These are phyloP conservation scores for Malurus elegans DNA, from an alignment of 2,113 vertebrate genomes.

Conservation along the genomic window DNA sequence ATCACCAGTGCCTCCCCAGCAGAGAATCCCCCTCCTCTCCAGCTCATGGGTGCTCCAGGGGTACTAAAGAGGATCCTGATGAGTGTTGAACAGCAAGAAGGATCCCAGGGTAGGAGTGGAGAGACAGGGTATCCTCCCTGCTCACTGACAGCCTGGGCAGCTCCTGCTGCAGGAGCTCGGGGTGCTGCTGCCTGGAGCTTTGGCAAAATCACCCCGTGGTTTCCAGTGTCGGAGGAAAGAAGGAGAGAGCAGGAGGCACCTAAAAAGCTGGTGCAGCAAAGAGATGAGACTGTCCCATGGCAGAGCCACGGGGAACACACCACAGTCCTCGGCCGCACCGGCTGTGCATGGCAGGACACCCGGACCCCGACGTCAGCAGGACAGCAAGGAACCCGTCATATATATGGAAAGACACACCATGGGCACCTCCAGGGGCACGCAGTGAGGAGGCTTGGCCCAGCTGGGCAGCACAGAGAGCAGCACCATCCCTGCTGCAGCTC, in stretches of 20 bases:
- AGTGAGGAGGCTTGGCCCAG: background rate
- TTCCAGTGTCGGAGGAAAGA: background rate
- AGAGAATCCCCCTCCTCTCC: background rate
- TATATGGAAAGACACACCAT: background rate
- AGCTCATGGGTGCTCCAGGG: background rate
- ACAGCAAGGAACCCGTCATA: background rate
- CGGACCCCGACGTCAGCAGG: background rate
- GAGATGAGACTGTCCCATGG: background rate
- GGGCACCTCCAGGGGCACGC: background rate
- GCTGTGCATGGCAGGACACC: background rate
- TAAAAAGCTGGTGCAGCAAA: background rate
- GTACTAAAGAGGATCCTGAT: background rate
- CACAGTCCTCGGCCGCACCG: background rate
- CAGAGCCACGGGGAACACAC: background rate
- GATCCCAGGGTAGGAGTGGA: background rate
- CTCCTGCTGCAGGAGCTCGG: background rate
- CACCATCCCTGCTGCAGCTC: background rate
- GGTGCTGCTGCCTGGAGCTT: background rate
- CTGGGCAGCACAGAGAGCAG: background rate
- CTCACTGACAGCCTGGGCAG: background rate
- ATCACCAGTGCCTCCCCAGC: accelerated
- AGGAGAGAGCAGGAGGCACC: background rate
- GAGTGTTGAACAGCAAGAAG: background rate
- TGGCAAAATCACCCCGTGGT: background rate
- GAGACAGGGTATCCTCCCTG: background rate